phyloP scores from a whole-genome alignment of 2,888 invertebrate genomes.

The Drosophila peninsularis region DNA sequence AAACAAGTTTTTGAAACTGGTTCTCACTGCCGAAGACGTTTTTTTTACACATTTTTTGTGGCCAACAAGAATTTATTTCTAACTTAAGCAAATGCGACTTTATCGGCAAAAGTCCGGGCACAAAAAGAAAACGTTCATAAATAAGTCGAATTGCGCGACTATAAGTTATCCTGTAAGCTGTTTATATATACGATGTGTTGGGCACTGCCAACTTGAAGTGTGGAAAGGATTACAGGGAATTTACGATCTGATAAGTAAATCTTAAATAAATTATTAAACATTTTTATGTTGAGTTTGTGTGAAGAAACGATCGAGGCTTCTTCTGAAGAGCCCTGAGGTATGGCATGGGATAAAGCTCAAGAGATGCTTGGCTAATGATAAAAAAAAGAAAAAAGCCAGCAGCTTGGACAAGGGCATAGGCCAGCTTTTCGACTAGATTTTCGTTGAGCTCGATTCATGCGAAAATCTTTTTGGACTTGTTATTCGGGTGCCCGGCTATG shows the following conservation, averaged over 20 bases:
- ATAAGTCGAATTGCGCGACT: conserved; percentile 35
- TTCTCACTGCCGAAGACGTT: conserved; percentile 60
- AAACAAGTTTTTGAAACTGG: conserved; percentile 73
- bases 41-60: conserved; percentile 30
- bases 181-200: background rate
- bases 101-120: conserved; percentile 51
- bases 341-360: conserved; percentile 13
- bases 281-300: background rate
- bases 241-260: background rate
- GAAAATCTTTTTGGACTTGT: conserved; percentile 47
- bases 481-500: conserved; percentile 9
- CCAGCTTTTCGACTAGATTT: conserved; percentile 22
- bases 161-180: conserved; percentile 40
- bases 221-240: background rate
- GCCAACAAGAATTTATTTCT: conserved; percentile 77
- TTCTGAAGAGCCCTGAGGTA: background rate
- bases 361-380: conserved; percentile 73
- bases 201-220: background rate
- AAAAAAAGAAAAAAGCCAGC: conserved; percentile 21
- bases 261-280: background rate
- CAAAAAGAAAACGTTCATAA: conserved; percentile 24
- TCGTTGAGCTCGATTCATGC: conserved; percentile 30
- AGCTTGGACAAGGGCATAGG: conserved; percentile 50
- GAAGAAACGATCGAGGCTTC: background rate
- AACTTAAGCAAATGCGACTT: conserved; percentile 77